Percentiles rank a stretch among this genome's conserved stretches.
phyloP scores from a whole-genome alignment of 2,797 vertebrate species.

The Phaenicophaeus curvirostris region DNA sequence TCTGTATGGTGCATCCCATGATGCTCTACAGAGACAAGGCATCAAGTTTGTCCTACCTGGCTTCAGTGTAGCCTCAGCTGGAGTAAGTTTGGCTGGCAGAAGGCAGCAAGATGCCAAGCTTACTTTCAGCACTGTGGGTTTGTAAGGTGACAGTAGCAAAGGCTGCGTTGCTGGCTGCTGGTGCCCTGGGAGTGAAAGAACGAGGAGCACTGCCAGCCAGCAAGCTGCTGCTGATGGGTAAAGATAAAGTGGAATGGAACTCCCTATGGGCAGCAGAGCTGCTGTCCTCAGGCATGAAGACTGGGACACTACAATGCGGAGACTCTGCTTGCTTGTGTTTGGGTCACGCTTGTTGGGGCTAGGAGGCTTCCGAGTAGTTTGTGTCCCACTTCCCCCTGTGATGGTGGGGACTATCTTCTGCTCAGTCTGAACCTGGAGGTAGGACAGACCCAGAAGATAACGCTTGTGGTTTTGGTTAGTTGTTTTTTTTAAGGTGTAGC shows the following conservation, averaged over 20 bases:
- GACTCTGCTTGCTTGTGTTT: not conserved
- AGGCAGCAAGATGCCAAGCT: not conserved
- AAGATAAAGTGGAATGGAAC: not conserved
- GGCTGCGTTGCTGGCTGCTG: accelerated
- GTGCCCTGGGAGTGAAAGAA: not conserved
- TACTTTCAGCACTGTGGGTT: not conserved
- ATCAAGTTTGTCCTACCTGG: not conserved
- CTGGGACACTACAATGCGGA: not conserved
- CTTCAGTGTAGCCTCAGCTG: accelerated
- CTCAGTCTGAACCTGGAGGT: not conserved
- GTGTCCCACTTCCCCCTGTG: accelerated
- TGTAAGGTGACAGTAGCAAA: not conserved
- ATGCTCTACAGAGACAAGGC: not conserved
- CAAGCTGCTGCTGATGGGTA: too few relatives aligned
- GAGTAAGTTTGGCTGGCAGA: not conserved
- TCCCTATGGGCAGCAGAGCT: not conserved
- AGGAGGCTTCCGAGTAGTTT: not conserved
- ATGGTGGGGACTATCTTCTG: not conserved
- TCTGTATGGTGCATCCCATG: accelerated
- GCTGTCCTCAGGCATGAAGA: not conserved
- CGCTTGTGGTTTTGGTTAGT: too few relatives aligned
- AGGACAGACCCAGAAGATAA: not conserved
- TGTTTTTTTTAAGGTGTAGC: not conserved
- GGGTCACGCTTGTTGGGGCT: not conserved
- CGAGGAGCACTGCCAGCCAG: not conserved